phyloP scores from a whole-genome alignment of 2,797 vertebrate genomes.

The Squalus acanthias region DNA sequence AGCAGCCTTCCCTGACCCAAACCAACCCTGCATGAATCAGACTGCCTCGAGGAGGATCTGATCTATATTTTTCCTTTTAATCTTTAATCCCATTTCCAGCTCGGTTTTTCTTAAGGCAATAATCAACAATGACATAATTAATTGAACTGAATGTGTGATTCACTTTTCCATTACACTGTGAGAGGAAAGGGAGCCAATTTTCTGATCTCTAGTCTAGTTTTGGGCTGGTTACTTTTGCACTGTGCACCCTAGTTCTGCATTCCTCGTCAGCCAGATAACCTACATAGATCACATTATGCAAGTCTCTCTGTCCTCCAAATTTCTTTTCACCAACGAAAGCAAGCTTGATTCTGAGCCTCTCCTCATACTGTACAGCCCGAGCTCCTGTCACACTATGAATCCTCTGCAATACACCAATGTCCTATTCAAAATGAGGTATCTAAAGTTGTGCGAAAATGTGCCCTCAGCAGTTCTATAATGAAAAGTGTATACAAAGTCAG shows the following conservation, averaged over 20 bases:
- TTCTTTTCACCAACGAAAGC: not conserved
- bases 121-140: not conserved
- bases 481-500: not conserved
- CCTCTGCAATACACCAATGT: not conserved
- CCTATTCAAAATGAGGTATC: not conserved
- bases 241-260: not conserved
- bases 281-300: not conserved
- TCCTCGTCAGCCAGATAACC: not conserved
- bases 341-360: not conserved
- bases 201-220: not conserved
- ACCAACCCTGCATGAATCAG: not conserved
- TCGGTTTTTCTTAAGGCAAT: not conserved
- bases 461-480: not conserved
- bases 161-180: not conserved
- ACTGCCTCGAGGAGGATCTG: not conserved
- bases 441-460: not conserved
- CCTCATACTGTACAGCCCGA: not conserved
- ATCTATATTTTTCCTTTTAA: not conserved
- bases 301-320: not conserved
- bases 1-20: not conserved
- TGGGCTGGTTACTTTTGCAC: not conserved
- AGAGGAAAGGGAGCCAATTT: not conserved
- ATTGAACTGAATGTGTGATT: not conserved
- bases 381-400: not conserved
- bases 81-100: not conserved